A percentile compares a stretch with the other conserved stretches of the same genome.
phyloP scores from a whole-genome alignment of 2,888 invertebrate species.

The Ectobius pallidus region DNA sequence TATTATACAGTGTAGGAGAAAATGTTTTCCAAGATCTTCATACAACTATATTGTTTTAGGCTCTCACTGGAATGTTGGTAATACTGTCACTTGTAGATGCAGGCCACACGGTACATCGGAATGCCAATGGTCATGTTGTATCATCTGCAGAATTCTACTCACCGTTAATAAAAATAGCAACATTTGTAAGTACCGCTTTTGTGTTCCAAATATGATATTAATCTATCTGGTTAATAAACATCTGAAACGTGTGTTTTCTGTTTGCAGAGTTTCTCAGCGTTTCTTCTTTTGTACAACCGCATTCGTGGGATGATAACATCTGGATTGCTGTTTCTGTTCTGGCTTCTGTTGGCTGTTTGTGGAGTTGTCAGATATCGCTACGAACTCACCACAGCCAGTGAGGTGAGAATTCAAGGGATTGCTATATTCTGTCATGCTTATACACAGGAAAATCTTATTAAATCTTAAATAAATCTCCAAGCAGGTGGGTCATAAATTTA shows the following conservation, averaged over 20 bases:
- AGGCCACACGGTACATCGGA: conserved; percentile 64
- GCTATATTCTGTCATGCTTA: no score
- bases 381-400: not conserved
- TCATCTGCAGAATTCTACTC: conserved; percentile 76
- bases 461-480: no score
- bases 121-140: conserved; percentile 59
- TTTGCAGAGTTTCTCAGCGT: conserved; percentile 72
- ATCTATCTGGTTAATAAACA: no score
- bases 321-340: conserved; percentile 89
- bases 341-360: conserved; percentile 77
- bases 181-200: conserved; percentile 81
- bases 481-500: no score
- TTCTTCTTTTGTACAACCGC: conserved; percentile 78
- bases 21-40: no score
- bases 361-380: conserved; percentile 54
- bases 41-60: conserved; percentile 41
- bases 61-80: conserved; percentile 66
- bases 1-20: no score
- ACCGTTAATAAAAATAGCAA: conserved; percentile 76
- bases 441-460: not conserved
- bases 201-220: no score
- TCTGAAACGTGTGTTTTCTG: no score
- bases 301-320: conserved; percentile 87
- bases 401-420: no score
- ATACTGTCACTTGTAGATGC: conserved; percentile 72